Percentiles rank a stretch among this genome's conserved stretches.
Evolutionary conservation across 2,797 vertebrate genomes (phyloP).

Genomic region (Chromis chromis): DNA sequence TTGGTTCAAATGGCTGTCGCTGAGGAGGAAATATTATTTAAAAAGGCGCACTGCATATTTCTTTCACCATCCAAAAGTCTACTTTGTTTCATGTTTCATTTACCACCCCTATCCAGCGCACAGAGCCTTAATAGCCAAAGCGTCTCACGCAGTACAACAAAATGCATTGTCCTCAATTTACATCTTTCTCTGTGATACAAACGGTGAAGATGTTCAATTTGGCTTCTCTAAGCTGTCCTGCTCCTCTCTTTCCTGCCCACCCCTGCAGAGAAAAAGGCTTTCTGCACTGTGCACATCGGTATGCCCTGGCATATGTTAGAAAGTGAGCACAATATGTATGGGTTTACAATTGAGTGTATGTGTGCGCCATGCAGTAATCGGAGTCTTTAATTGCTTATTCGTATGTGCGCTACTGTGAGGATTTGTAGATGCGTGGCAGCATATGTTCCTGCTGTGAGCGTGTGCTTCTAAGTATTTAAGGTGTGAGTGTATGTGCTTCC

Average conservation of each 20-base stretch:
- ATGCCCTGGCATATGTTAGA: constrained; percentile 78
- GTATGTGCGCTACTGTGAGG: constrained; percentile 75
- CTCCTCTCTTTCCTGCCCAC: constrained; percentile 49
- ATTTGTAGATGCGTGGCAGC: constrained; percentile 78
- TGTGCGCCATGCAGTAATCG: constrained; percentile 66
- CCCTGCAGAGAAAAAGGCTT: constrained; percentile 74
- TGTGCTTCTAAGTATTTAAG: constrained; percentile 60
- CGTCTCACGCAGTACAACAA: constrained; percentile 38
- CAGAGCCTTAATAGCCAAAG: constrained; percentile 61
- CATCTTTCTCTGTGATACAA: constrained; percentile 52
- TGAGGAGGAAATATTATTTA: constrained; percentile 79
- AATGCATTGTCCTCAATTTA: constrained; percentile 57
- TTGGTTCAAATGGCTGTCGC: constrained; percentile 90
- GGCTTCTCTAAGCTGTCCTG: constrained; percentile 66
- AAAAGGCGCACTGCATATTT: constrained; percentile 83
- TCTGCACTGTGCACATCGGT: constrained; percentile 67
- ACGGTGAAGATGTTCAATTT: constrained; percentile 60
- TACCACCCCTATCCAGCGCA: constrained; percentile 36
- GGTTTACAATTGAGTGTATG: constrained; percentile 67
- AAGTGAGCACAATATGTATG: constrained; percentile 76
- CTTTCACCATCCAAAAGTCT: constrained; percentile 88
- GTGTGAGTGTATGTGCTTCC: constrained; percentile 52
- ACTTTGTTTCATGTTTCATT: constrained; percentile 70
- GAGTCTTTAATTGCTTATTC: constrained; percentile 79
- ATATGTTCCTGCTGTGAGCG: constrained; percentile 81